Evolutionary conservation across 2,113 vertebrate species (phyloP).

Genomic region (Electrona antarctica): DNA sequence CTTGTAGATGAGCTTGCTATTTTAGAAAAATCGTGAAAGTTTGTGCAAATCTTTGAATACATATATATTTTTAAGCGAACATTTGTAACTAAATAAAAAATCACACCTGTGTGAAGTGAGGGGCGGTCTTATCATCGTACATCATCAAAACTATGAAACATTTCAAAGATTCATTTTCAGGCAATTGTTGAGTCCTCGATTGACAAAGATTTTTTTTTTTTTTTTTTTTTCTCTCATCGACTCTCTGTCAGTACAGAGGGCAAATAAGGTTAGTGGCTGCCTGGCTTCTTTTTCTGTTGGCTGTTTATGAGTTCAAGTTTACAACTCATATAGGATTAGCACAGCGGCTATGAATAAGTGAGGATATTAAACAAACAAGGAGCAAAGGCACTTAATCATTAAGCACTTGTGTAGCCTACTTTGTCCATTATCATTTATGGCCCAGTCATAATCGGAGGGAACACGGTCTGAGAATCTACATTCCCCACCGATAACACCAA

Average conservation of each 20-base stretch:
- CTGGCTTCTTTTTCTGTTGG: neutral
- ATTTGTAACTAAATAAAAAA: too few species aligned
- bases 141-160: too few species aligned
- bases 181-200: too few species aligned
- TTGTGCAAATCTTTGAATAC: too few species aligned
- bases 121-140: too few species aligned
- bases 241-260: neutral
- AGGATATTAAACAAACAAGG: conserved; percentile 1
- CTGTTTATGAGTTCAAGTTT: conserved; percentile 10
- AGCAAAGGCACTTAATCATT: neutral
- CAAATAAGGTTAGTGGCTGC: neutral
- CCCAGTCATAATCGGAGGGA: neutral
- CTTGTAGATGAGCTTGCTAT: too few species aligned
- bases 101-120: too few species aligned
- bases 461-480: neutral
- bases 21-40: too few species aligned
- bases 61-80: too few species aligned
- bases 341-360: neutral
- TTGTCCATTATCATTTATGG: neutral
- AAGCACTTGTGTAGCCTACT: neutral
- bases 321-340: neutral
- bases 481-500: neutral
- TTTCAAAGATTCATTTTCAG: too few species aligned
- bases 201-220: too few species aligned
- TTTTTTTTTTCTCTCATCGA: too few species aligned